Base-by-base conservation (phyloP, 37 sponge, comb jelly and placozoan genomes). In the Oopsacas minuta region DNA sequence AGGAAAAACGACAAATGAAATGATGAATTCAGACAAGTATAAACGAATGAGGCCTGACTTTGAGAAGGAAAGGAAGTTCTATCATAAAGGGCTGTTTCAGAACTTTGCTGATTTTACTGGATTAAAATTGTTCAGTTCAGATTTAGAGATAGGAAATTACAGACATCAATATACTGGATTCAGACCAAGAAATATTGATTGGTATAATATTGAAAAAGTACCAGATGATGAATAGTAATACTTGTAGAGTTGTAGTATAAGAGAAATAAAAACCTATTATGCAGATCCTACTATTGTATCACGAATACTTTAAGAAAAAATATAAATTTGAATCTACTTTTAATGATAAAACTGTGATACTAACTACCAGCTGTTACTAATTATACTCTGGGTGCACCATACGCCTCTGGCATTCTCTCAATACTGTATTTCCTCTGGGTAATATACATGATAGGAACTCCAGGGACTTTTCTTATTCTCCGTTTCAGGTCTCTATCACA, bases 401-500 rank as follows among this genome's bases (percentile, higher is more conserved):
- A 97, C 30, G 91, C 95, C 52, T 97, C 99, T 0, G 99, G 99
- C 91, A 97, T 90, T 49, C 93, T 86, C 92, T 97, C 99, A 35
- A 97, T 94, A 83, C 90, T 95, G 91, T 92, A 92, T 37, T 83
- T 88, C n/a, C 53, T 12, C 85, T 95, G 94, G 42, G 94, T 85
- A 32, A 97, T 90, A 83, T 95, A 97, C 99, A 97, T 97, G 83
- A 97, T 97, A 53, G 99, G 99, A 36, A 97, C 94, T 20, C 99
- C 99, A 7, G 95, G 99, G 37, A 97, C 90, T 86, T 97, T 97
- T 37, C 99, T 39, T 22, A 97, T 88, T 39, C 99, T 87, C 35
- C 99, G 88, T 88, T 95, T 93, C 82, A 97, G 84, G 83, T 97
- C 99, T 38, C 96, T 84, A 51, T 97, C 99, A 87, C 96, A 95